A percentile compares a stretch with the other conserved stretches of the same genome.
These are phyloP conservation scores for Boloria selene DNA, from an alignment of 2,888 invertebrate genomes.

Conservation along the genomic window DNA sequence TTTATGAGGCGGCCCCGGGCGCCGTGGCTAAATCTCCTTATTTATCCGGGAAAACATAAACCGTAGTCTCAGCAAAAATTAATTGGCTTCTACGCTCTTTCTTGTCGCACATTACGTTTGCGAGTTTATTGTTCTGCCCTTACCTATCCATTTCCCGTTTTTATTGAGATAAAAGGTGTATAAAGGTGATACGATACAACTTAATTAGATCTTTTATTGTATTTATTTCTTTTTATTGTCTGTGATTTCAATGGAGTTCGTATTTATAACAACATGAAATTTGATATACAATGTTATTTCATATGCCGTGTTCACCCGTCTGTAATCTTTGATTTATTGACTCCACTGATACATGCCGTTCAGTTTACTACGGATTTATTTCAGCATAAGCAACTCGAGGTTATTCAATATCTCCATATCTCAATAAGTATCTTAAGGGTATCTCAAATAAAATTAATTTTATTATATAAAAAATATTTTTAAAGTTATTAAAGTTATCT, in stretches of 20 bases:
- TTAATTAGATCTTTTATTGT: constrained; percentile 38
- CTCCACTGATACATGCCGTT: too few species aligned
- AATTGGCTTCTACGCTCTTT: constrained; percentile 75
- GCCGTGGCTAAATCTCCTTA: constrained; percentile 78
- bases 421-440: too few species aligned
- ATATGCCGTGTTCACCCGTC: too few species aligned
- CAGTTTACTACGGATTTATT: too few species aligned
- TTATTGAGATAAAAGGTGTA: constrained; percentile 45
- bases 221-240: constrained; percentile 29
- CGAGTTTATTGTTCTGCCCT: constrained; percentile 59
- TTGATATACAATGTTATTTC: neutral
- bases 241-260: constrained; percentile 4
- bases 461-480: too few species aligned
- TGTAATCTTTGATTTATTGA: too few species aligned
- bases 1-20: constrained; percentile 71
- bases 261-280: neutral
- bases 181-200: constrained; percentile 24
- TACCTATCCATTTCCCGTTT: constrained; percentile 47
- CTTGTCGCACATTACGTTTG: constrained; percentile 69
- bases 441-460: too few species aligned
- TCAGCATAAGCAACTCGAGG: too few species aligned
- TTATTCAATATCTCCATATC: too few species aligned
- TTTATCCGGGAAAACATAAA: constrained; percentile 80
- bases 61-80: constrained; percentile 77
- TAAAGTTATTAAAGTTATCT: neutral